Evolutionary conservation across 2,888 invertebrate species (phyloP).

Genomic region (Dasypolia templi): DNA sequence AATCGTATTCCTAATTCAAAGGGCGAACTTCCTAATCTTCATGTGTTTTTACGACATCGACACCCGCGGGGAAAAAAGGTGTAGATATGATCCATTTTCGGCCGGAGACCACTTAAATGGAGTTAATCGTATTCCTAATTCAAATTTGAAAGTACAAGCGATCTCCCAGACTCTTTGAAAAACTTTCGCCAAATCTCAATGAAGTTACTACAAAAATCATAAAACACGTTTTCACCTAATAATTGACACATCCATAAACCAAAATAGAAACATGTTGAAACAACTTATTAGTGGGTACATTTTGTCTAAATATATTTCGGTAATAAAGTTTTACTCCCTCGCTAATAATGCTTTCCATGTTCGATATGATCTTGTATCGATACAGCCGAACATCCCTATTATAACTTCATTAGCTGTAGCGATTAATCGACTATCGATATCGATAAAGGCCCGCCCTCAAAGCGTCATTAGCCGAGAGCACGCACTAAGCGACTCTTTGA

Average conservation of each 20-base stretch:
- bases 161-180: not conserved
- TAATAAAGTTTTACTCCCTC: slow-evolving; percentile 40
- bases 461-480: slow-evolving; percentile 78
- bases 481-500: slow-evolving; percentile 87
- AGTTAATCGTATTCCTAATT: not conserved
- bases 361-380: slow-evolving; percentile 57
- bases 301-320: slow-evolving; percentile 32
- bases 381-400: slow-evolving; percentile 52
- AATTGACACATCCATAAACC: slow-evolving; percentile 35
- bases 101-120: not conserved
- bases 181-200: slow-evolving; percentile 11
- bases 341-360: slow-evolving; percentile 40
- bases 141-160: not conserved
- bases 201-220: slow-evolving; percentile 13
- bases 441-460: slow-evolving; percentile 70
- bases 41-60: not conserved
- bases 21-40: not conserved
- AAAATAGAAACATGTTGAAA: slow-evolving; percentile 22
- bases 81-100: not conserved
- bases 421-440: slow-evolving; percentile 67
- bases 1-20: not conserved
- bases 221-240: slow-evolving; percentile 32
- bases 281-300: slow-evolving; percentile 33
- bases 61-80: not conserved
- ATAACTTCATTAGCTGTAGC: slow-evolving; percentile 60